Percentiles rank a stretch among this genome's conserved stretches.
These are phyloP conservation scores for Megastigmus dorsalis DNA, from an alignment of 2,888 invertebrate species.

Conservation along the genomic window DNA sequence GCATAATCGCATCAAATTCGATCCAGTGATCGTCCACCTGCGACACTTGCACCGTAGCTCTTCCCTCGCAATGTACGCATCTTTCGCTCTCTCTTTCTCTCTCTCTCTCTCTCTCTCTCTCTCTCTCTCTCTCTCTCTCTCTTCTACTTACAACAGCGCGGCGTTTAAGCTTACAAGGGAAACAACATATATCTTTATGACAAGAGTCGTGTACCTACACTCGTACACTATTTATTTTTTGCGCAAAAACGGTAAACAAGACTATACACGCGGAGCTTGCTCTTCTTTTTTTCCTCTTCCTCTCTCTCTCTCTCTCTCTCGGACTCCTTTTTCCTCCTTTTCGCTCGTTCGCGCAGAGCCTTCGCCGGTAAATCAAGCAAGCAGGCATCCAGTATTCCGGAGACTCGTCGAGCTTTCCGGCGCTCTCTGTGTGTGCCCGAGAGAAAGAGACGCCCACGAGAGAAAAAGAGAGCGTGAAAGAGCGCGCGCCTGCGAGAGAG, in stretches of 20 bases:
- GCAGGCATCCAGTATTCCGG: slow-evolving; percentile 56
- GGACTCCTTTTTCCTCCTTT: background rate
- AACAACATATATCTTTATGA: slow-evolving; percentile 52
- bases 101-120: too few relatives aligned
- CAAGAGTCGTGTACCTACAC: slow-evolving; percentile 56
- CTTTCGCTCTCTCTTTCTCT: too few relatives aligned
- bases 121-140: too few relatives aligned
- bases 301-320: background rate
- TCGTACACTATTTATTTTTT: slow-evolving; percentile 50
- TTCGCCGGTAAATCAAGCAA: slow-evolving; percentile 64
- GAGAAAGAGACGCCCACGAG: slow-evolving; percentile 58
- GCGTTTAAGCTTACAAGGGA: slow-evolving; percentile 41
- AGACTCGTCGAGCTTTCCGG: slow-evolving; percentile 64
- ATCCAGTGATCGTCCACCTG: too few relatives aligned
- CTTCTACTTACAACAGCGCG: slow-evolving; percentile 14
- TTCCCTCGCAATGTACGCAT: too few relatives aligned
- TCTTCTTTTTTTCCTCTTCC: slow-evolving; percentile 7
- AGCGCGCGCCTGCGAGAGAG: slow-evolving; percentile 23
- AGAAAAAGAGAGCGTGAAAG: slow-evolving; percentile 6
- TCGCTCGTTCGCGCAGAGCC: background rate
- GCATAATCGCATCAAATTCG: too few relatives aligned
- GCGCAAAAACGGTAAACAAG: slow-evolving; percentile 58
- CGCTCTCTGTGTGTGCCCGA: slow-evolving; percentile 46
- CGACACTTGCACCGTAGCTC: too few relatives aligned
- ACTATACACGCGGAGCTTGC: too few relatives aligned